Evolutionary conservation across 2,797 vertebrate genomes (phyloP), one percentile per base, ranked within the genome.

Genomic region (Catostomus latipinnis): DNA sequence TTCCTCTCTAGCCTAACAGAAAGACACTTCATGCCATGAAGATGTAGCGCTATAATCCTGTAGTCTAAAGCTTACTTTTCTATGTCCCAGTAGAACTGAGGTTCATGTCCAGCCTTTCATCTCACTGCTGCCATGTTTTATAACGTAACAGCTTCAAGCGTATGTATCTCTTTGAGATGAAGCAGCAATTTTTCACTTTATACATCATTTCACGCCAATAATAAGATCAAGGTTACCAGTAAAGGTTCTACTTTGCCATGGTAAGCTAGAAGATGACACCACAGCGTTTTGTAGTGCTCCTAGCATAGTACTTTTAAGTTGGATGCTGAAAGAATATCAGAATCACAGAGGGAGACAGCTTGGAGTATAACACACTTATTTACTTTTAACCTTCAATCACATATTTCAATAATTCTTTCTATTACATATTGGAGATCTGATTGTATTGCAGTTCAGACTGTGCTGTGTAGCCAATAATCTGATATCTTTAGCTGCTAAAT

Each of bases 71-170:
- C 53, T 62, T 80, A 61, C 16, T 66, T 83, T 18, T 76, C 71
- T 45, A 74, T 76, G 60, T 75, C 77, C 54, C 72, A 78, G 78
- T 52, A 50, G 65, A 90, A 90, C 83, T 89, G 89, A 91, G 88
- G 90, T 93, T 89, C 89, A 89, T 87, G 89, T 76, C 84, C 87
- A 87, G 72, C 88, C 92, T 93, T 93, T 94, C 91, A 94, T 94
- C 91, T 93, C 87, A 80, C 66, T 81, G 86, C 82, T 78, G 84
- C 87, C 81, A 85, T 85, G 87, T 84, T 84, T 74, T 71, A 88
- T 71, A 80, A 73, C 75, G 13, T 71, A 81, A 87, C 83, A 80
- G 82, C 81, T 80, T 66, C 70, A 34, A 83, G 68, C 75, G 52
- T 54, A 61, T 46, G 13, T 22, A 65, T 80, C n/a, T 49, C 68